Conservation (phyloP, 1,140 invertebrate species). For the Charaxes varanes region DNA sequence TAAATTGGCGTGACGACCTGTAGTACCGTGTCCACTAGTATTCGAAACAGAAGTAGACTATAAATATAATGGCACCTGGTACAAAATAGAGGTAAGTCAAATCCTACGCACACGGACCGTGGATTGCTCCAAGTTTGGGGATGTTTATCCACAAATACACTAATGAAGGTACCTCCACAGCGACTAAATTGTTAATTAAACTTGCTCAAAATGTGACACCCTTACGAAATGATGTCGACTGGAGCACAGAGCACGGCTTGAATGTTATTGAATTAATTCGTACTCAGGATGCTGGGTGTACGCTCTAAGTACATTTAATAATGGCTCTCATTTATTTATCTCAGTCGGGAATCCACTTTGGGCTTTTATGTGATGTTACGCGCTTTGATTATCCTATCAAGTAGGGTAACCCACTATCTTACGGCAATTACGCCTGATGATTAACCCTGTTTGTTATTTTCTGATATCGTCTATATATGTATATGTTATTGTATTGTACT, state of each 20-base stretch:
- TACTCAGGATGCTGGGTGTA: constrained; percentile 64
- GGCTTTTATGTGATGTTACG: constrained; percentile 33
- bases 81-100: too few relatives aligned
- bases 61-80: too few relatives aligned
- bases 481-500: too few relatives aligned
- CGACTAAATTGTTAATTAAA: constrained; percentile 73
- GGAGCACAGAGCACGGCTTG: constrained; percentile 61
- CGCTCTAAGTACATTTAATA: constrained; percentile 52
- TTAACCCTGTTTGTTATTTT: constrained; percentile 3
- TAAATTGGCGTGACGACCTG: too few relatives aligned
- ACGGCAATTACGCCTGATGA: constrained; percentile 2
- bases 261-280: constrained; percentile 69
- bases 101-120: constrained; percentile 33
- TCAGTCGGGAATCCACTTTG: constrained; percentile 32
- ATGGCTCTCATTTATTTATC: constrained; percentile 53
- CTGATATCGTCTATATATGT: too few relatives aligned
- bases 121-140: constrained; percentile 49
- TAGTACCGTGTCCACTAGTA: too few relatives aligned
- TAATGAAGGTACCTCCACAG: constrained; percentile 73
- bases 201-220: constrained; percentile 72
- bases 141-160: constrained; percentile 73
- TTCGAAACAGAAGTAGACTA: too few relatives aligned
- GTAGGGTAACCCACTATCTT: constrained; percentile 13
- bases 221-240: constrained; percentile 65
- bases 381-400: constrained; percentile 29